Conservation (phyloP, 2,888 invertebrate species). For the Phengaris alcon region DNA sequence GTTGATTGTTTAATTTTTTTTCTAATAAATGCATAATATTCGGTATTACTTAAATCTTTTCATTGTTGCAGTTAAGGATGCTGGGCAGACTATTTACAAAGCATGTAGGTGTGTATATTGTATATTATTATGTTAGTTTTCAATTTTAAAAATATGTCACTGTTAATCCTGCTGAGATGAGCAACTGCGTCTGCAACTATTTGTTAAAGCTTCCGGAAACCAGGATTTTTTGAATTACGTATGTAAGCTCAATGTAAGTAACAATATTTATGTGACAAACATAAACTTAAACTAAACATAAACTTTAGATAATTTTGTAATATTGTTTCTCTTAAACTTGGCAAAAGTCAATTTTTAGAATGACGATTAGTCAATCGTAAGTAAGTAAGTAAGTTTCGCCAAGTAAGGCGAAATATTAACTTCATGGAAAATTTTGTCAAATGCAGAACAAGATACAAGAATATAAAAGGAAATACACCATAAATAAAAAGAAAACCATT, state of each 20-base stretch:
- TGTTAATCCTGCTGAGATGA: background rate
- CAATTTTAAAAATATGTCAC: background rate
- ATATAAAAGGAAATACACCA: background rate
- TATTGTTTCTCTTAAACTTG: background rate
- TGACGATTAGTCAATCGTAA: too few species aligned
- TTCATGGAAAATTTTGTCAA: background rate
- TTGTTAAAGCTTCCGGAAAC: constrained; percentile 20
- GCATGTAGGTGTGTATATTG: background rate
- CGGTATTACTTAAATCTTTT: background rate
- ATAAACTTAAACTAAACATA: background rate
- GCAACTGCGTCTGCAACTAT: background rate
- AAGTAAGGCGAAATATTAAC: background rate
- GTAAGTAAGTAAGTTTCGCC: too few species aligned
- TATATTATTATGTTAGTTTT: background rate
- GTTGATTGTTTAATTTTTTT: background rate
- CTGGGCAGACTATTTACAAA: background rate
- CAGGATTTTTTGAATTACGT: constrained; percentile 13
- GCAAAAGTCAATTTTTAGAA: background rate
- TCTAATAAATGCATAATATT: background rate
- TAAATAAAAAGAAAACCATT: constrained; percentile 1
- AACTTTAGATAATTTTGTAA: background rate
- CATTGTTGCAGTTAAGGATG: background rate
- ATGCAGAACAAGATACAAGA: background rate
- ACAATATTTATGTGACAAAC: background rate
- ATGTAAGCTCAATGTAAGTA: constrained; percentile 16